Conservation (phyloP, 1,140 invertebrate species). For the Dufourea novaeangliae region DNA sequence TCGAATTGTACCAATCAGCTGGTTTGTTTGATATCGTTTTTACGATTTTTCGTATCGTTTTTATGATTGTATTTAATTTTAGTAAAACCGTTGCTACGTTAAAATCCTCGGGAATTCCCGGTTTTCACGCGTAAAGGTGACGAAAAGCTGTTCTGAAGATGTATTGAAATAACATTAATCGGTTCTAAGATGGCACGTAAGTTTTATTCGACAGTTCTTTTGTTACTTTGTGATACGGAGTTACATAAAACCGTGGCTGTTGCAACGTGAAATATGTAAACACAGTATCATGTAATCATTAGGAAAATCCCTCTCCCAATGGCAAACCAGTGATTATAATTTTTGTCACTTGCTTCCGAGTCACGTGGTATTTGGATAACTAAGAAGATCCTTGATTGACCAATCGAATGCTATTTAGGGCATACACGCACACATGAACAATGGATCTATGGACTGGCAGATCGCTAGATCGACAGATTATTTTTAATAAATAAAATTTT, state of each 20-base stretch:
- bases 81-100: too few species aligned
- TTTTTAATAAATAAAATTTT: background rate
- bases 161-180: background rate
- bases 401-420: background rate
- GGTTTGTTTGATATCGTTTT: too few species aligned
- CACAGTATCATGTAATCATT: background rate
- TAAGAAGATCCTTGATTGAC: background rate
- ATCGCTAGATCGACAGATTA: background rate
- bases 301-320: constrained; percentile 6
- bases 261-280: background rate
- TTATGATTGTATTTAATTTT: too few species aligned
- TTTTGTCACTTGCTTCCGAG: background rate
- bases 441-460: background rate
- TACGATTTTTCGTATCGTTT: too few species aligned
- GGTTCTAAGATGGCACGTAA: too few species aligned
- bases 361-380: background rate
- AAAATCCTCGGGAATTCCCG: background rate
- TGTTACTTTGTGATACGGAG: background rate
- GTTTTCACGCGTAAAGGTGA: too few species aligned
- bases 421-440: background rate
- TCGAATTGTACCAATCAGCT: too few species aligned
- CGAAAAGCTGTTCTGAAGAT: too few species aligned
- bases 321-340: background rate
- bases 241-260: background rate
- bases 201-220: background rate